Base-by-base conservation (phyloP, 2,113 vertebrate species). In the Sylvia atricapilla region DNA sequence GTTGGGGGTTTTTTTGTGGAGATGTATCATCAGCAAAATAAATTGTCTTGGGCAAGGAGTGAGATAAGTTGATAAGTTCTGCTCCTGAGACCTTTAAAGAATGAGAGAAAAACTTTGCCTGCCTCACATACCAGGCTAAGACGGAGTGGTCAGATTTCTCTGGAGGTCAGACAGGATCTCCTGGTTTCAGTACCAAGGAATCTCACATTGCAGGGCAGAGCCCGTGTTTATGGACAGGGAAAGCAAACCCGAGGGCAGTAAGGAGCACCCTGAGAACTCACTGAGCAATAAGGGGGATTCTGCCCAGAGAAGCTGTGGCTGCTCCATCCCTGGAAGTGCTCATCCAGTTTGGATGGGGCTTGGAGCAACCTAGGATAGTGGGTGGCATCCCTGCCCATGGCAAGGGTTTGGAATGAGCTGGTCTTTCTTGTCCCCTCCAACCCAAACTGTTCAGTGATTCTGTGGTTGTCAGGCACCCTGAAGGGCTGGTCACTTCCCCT, bases 391-490 rank as follows among this genome's bases (percentile, higher is more conserved):
- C 30, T 49, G 35, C 43, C 59, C 18, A 4, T 7, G 19, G 33
- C 44, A 58, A 6, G 37, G 23, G 22, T 0, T 0, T 24, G 52
- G 52, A 52, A n/a, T 0, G 1, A 67, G 44, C 15, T 37, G 68
- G 3, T 11, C 8, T 37, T 50, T 50, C 20, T 21, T 33, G 22
- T 44, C 33, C 67, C 7, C 37, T 60, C 63, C 60, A 74, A 1
- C 33, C 33, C 60, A 11, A 52, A 14, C 5, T 22, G 4, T 22
- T 37, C 18, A 28, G 52, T 23, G 44, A 13, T 52, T 74, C 52
- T 33, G 7, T 39, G 60, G 12, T 13, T 52, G 23, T 37, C 33
- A 53, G 9, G 13, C n/a, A 24, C 24, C 15, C 41, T n/a, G 53
- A 15, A 41, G 53, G 1, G 0, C 43, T 33, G 56, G 4, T 16